Evolutionary conservation across 1,140 invertebrate genomes (phyloP).

Genomic region (Heliconius nattereri): DNA sequence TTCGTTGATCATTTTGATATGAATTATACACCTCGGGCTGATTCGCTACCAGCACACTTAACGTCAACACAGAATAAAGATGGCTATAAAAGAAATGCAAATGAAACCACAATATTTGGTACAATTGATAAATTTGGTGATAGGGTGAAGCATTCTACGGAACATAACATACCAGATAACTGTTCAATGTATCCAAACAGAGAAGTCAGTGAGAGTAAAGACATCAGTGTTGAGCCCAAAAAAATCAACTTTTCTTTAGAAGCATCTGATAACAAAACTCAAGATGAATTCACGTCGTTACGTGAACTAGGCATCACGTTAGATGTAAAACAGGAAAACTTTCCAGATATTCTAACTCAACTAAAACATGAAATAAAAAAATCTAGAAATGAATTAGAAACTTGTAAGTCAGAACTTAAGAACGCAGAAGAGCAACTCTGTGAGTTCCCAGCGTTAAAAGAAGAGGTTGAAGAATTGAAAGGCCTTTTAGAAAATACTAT

Average conservation of each 20-base stretch:
- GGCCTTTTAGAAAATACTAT: slow-evolving; percentile 80
- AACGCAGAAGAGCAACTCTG: slow-evolving; percentile 80
- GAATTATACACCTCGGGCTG: slow-evolving; percentile 56
- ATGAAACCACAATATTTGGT: slow-evolving; percentile 77
- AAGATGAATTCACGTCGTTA: slow-evolving; percentile 62
- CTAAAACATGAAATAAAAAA: slow-evolving; percentile 82
- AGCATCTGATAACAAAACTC: slow-evolving; percentile 61
- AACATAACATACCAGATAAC: slow-evolving; percentile 69
- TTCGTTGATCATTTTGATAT: slow-evolving; percentile 58
- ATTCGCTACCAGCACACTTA: slow-evolving; percentile 66
- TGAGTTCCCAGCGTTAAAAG: slow-evolving; percentile 82
- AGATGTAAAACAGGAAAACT: slow-evolving; percentile 71
- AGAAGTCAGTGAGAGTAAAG: slow-evolving; percentile 66
- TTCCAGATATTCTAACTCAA: slow-evolving; percentile 76
- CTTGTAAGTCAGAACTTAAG: slow-evolving; percentile 79
- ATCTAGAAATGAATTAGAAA: slow-evolving; percentile 78
- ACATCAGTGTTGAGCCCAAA: slow-evolving; percentile 73
- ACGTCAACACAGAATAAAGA: slow-evolving; percentile 70
- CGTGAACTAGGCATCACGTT: slow-evolving; percentile 68
- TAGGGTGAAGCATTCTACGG: slow-evolving; percentile 53
- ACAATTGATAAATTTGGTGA: slow-evolving; percentile 51
- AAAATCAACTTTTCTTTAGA: slow-evolving; percentile 76
- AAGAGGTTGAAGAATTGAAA: slow-evolving; percentile 82
- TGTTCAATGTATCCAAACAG: slow-evolving; percentile 79
- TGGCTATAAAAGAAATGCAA: slow-evolving; percentile 71